Base-by-base conservation (phyloP, 2,888 invertebrate genomes). In the Ophioninae sp. region DNA sequence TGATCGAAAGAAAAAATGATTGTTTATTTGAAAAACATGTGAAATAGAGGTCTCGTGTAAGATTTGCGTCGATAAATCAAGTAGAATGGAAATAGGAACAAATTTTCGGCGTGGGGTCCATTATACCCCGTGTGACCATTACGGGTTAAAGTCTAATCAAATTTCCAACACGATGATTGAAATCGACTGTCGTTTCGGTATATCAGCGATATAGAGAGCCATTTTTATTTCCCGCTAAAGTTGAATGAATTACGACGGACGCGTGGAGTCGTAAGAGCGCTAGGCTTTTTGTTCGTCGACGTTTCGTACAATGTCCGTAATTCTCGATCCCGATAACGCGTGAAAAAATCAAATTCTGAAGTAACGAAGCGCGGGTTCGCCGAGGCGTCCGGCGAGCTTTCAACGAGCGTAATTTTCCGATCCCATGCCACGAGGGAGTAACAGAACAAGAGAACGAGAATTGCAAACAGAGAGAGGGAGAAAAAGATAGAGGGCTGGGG, bases 281-380 rank as follows among this genome's bases (percentile, higher is more conserved):
- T 39, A 39, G 10, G 30, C 30, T 10, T 63, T 63, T 63, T 68
- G 30, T 6, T 39, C 17, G 5, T 51, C 13, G 17, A 2, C 2
- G 7, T 22, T 59, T 59, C 20, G 69, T 63, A 69, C 73, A 64
- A 69, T 20, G 51, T 61, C 63, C 22, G 30, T 51, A 69, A 30
- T 73, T 39, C 58, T 58, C 39, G 39, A 39, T 63, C 63, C 51
- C 61, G 44, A 61, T 73, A 61, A 78, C 73, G 77, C 77, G 61
- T 63, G 68, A 68, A 39, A 30, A 73, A 82, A 74, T 78, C 68
- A 78, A 82, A 82, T 82, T 78, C 63, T 68, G 78, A 74, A 58
- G 73, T 74, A 82, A 82, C 78, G 82, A 78, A 78, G 82, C 78
- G 82, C 64, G 37, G 61, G 73, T 82, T 74, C 63, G 63, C 73